phyloP scores from a whole-genome alignment of 2,797 vertebrate genomes.

The Syngnathus rostellatus region DNA sequence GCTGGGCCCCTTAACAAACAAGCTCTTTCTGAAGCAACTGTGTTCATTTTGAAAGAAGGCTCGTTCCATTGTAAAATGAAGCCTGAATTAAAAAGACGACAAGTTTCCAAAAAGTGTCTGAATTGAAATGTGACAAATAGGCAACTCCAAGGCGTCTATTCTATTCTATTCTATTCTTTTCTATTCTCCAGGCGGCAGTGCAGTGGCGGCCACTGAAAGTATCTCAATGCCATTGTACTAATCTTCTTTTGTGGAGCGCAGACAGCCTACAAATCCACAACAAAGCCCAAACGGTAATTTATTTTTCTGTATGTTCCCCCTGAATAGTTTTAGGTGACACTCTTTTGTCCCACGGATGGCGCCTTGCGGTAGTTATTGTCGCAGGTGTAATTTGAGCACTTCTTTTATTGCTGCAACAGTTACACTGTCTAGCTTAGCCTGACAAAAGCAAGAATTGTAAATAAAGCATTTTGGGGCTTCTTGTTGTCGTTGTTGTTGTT shows the following conservation, averaged over 20 bases:
- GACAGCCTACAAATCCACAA: conserved; percentile 42
- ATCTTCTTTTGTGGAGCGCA: conserved; percentile 36
- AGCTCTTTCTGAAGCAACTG: too few species aligned
- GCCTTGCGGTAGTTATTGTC: conserved; percentile 53
- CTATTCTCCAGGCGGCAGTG: conserved; percentile 7
- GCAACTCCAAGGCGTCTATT: neutral
- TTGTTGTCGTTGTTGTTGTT: too few species aligned
- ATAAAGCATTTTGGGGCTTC: neutral
- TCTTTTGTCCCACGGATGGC: conserved; percentile 52
- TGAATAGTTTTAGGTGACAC: conserved; percentile 59
- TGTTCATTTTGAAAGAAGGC: too few species aligned
- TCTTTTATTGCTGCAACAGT: conserved; percentile 62
- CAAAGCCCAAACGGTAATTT: conserved; percentile 46
- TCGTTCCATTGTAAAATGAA: too few species aligned
- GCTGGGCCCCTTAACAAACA: too few species aligned
- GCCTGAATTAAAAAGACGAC: neutral
- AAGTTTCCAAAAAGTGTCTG: neutral
- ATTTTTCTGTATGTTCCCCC: conserved; percentile 42
- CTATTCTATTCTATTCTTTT: neutral
- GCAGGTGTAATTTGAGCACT: conserved; percentile 65
- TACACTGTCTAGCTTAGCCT: conserved; percentile 40
- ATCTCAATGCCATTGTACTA: conserved; percentile 34
- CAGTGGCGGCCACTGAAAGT: conserved; percentile 19
- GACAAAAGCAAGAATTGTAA: conserved; percentile 37
- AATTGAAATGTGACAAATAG: neutral